Evolutionary conservation across 2,888 invertebrate genomes (phyloP), one percentile per base, ranked within the genome.

Genomic region (Caenorhabditis sp.): DNA sequence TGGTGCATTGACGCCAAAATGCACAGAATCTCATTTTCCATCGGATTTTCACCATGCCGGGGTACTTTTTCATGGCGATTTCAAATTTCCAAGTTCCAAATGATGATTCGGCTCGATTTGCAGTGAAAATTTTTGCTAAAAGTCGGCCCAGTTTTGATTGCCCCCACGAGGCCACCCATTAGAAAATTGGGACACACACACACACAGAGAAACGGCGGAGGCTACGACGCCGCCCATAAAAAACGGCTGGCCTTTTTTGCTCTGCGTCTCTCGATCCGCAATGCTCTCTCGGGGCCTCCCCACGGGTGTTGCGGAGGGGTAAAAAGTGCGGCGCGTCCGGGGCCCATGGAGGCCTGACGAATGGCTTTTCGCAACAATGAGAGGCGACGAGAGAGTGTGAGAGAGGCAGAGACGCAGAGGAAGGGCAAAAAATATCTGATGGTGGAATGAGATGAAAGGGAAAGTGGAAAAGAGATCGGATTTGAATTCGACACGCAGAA

Each of bases 291-390:
- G 6, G 13, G 4, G 9, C 26, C 8, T 2, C 53, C 61, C 70
- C 61, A 61, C 70, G 68, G 40, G 56, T 62, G 40, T 53, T 61
- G 61, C 58, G 58, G 68, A 51, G n/a, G n/a, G n/a, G n/a, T 50
- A 67, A 68, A 67, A 67, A 65, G 60, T 74, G 56, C 74, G 56
- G 5, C 5, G 28, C 37, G 44, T 11, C 44, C 26, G 35, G 40
- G 9, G 65, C 51, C 35, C 15, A 2, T 11, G 53, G 47, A 76
- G 53, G 55, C 53, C 47, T 62, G 67, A 77, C 68, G 77, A 77
- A 77, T 77, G 68, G 69, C 77, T 77, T 77, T 77, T 77, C 77
- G 77, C 77, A 77, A 77, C 77, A 77, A 62, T 72, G 64, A 61
- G 69, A 53, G 60, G 24, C 28, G 44, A 71, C 28, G 53, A 26